These are phyloP conservation scores for Calyptommatus sinebrachiatus DNA, from an alignment of 2,113 vertebrate genomes.

Conservation along the genomic window DNA sequence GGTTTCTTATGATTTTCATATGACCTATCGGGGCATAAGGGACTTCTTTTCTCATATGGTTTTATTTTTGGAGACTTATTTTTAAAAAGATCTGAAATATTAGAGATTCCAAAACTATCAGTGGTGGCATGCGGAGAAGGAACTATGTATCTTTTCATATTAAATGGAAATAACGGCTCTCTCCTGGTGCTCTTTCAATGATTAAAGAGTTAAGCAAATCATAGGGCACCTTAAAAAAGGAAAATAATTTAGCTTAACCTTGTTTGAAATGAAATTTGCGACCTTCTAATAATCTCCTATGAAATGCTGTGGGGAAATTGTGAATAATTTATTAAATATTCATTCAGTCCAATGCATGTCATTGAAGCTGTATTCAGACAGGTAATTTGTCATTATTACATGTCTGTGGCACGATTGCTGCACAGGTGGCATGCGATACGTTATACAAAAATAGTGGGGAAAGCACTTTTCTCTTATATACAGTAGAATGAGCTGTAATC, in stretches of 20 bases:
- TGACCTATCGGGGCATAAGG: constrained; percentile 30
- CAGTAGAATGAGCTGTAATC: too few relatives aligned
- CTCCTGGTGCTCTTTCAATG: neutral
- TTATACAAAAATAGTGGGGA: too few relatives aligned
- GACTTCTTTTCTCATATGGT: constrained; percentile 9
- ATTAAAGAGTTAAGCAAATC: neutral
- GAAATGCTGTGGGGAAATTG: too few relatives aligned
- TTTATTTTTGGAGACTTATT: constrained; percentile 24
- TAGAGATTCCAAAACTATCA: constrained; percentile 17
- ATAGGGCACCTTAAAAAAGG: neutral
- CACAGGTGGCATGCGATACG: too few relatives aligned
- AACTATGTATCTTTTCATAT: neutral
- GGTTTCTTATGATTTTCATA: constrained; percentile 31
- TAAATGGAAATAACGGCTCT: constrained; percentile 12
- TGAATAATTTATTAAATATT: too few relatives aligned
- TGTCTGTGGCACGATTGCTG: too few relatives aligned
- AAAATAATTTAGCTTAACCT: neutral
- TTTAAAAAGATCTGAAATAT: neutral
- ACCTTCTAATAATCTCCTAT: too few relatives aligned
- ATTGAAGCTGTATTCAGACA: too few relatives aligned
- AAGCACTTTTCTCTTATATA: too few relatives aligned
- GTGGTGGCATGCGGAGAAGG: constrained; percentile 1
- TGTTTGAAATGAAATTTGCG: too few relatives aligned
- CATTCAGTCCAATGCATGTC: too few relatives aligned
- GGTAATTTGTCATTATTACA: too few relatives aligned